A percentile compares a stretch with the other conserved stretches of the same genome.
phyloP scores from a whole-genome alignment of 2,113 vertebrate species.

The Callopanchax toddi region DNA sequence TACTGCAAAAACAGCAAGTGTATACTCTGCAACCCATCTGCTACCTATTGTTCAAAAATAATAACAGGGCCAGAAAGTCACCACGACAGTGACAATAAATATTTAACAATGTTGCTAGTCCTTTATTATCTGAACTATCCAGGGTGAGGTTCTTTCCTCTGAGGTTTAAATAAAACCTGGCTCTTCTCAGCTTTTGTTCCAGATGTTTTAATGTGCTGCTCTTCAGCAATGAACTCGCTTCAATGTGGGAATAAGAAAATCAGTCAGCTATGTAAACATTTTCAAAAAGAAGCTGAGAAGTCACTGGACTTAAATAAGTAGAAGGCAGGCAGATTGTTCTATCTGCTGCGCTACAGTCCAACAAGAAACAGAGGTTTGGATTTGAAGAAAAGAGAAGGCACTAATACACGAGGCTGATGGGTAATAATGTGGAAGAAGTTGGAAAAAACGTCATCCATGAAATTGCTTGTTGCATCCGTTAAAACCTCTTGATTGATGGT shows the following conservation, averaged over 20 bases:
- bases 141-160: conserved; percentile 44
- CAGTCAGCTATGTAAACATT: conserved; percentile 39
- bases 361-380: conserved; percentile 7
- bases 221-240: conserved; percentile 34
- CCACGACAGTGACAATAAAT: conserved; percentile 32
- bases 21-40: conserved; percentile 18
- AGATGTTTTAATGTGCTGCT: conserved; percentile 47
- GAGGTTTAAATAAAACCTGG: conserved; percentile 53
- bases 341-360: conserved; percentile 25
- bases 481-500: conserved; percentile 74
- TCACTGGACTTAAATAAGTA: conserved; percentile 42
- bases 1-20: conserved; percentile 28
- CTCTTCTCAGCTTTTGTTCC: conserved; percentile 52
- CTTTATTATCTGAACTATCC: conserved; percentile 44
- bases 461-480: conserved; percentile 73
- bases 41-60: conserved; percentile 36
- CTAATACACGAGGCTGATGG: conserved; percentile 50
- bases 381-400: conserved; percentile 10
- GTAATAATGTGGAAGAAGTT: conserved; percentile 67
- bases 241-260: conserved; percentile 31
- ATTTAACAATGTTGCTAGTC: conserved; percentile 32
- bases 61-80: conserved; percentile 42
- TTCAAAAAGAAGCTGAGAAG: conserved; percentile 22
- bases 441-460: conserved; percentile 67
- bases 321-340: conserved; percentile 15